Base-by-base conservation (phyloP, 2,888 invertebrate species). In the Idaea biselata region DNA sequence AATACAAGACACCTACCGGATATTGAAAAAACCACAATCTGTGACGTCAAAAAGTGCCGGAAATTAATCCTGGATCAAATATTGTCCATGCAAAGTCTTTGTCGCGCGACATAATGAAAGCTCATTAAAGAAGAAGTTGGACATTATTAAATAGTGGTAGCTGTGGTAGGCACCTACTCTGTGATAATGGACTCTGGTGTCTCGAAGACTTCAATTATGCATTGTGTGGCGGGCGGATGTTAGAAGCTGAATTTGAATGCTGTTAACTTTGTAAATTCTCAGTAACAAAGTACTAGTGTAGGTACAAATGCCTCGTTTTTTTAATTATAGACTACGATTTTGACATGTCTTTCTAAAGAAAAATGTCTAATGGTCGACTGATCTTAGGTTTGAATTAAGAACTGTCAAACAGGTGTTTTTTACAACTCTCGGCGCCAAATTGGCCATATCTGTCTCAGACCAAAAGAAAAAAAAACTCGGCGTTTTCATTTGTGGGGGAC, bases 41-140 rank as follows among this genome's bases (percentile, higher is more conserved):
- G 60, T 70, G 66, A 66, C 71, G 68, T 74, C 67, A 66, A 68
- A 65, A 67, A 71, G 73, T 70, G 61, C 66, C 80, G 80, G 80
- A 81, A 77, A 80, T 81, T 81, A 75, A 75, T 69, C 63, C 65
- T 66, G 68, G 67, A 73, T 74, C 70, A 72, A 75, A 77, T 69
- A 70, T 63, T 64, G 70, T 69, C 67, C 65, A 64, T 62, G 65
- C 67, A 64, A 66, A 63, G 65, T 69, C 76, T 76, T 77, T 74
- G 18, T 56, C 55, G 73, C 73, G 65, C 59, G 59, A 16, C 58
- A 70, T 73, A 73, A 74, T 69, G 68, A 68, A 44, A 72, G 67
- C 68, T 74, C 73, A 69, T 76, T 76, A 73, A 67, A 64, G 67
- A 70, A 75, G 76, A 71, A 58, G 55, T 17, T 32, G 18, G 25